Conservation (phyloP, 2,888 invertebrate species). For the Bembecia ichneumoniformis region DNA sequence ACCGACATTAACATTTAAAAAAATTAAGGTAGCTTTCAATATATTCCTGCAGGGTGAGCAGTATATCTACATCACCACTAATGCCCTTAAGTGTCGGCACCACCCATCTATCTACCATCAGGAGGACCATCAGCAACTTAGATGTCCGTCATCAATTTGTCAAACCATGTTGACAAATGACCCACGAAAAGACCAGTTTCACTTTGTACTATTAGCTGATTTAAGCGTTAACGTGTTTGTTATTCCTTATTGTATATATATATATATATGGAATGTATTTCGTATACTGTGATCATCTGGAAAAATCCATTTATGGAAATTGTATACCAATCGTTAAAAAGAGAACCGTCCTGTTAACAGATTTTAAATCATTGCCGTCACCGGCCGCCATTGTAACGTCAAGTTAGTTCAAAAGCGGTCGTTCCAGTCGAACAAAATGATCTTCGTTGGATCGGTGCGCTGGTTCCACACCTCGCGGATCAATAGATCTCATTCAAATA, state of each 20-base stretch:
- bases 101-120: too few relatives aligned
- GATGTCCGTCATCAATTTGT: too few relatives aligned
- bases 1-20: too few relatives aligned
- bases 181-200: not conserved
- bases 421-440: conserved; percentile 69
- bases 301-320: conserved; percentile 69
- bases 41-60: too few relatives aligned
- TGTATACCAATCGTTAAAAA: conserved; percentile 72
- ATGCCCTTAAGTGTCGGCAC: too few relatives aligned
- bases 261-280: conserved; percentile 33
- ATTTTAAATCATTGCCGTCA: conserved; percentile 73
- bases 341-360: conserved; percentile 71
- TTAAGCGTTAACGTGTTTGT: conserved; percentile 29
- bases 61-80: too few relatives aligned
- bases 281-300: conserved; percentile 54
- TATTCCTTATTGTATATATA: conserved; percentile 45
- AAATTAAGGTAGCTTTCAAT: too few relatives aligned
- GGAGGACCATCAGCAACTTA: too few relatives aligned
- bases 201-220: conserved; percentile 20
- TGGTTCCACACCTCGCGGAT: conserved; percentile 65
- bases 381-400: conserved; percentile 66
- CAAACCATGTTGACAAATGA: too few relatives aligned
- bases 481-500: conserved; percentile 72
- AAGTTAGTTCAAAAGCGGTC: conserved; percentile 70
- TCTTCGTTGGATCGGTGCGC: conserved; percentile 58